Conservation (phyloP, 2,888 invertebrate genomes). For the Brachylomia viminalis region DNA sequence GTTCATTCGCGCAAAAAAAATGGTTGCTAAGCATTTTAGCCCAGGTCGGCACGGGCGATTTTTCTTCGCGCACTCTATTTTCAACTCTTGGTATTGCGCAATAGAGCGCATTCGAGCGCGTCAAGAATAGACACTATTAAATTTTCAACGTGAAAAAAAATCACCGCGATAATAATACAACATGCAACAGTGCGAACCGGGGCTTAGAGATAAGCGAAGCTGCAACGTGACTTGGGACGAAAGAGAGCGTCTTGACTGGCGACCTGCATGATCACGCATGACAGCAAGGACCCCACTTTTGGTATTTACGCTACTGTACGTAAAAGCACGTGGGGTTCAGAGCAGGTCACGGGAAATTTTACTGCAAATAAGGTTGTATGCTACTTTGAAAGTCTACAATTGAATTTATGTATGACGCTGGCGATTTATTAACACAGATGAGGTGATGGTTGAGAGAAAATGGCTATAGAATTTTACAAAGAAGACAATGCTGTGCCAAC, state of each 20-base stretch:
- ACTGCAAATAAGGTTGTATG: constrained; percentile 25
- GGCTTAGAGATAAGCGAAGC: constrained; percentile 23
- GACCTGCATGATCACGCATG: constrained; percentile 62
- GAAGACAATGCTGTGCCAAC: background rate
- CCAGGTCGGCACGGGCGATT: background rate
- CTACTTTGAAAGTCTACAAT: constrained; percentile 44
- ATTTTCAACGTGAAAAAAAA: background rate
- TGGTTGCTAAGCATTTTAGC: constrained; percentile 40
- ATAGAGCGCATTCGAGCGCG: background rate
- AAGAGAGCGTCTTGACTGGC: constrained; percentile 59
- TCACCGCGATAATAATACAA: background rate
- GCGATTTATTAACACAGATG: background rate
- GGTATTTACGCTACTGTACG: constrained; percentile 64
- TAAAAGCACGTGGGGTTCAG: constrained; percentile 64
- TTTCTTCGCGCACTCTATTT: background rate
- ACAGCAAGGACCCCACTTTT: constrained; percentile 54
- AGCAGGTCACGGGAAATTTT: constrained; percentile 63
- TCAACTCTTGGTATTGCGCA: constrained; percentile 18
- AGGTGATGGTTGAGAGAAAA: background rate
- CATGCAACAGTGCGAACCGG: background rate
- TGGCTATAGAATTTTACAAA: background rate
- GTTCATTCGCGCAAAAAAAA: constrained; percentile 56
- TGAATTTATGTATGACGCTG: constrained; percentile 17
- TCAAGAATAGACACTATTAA: background rate
- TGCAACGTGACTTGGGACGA: constrained; percentile 70